Conservation (phyloP, 1,140 invertebrate genomes). For the Cydia amplana region DNA sequence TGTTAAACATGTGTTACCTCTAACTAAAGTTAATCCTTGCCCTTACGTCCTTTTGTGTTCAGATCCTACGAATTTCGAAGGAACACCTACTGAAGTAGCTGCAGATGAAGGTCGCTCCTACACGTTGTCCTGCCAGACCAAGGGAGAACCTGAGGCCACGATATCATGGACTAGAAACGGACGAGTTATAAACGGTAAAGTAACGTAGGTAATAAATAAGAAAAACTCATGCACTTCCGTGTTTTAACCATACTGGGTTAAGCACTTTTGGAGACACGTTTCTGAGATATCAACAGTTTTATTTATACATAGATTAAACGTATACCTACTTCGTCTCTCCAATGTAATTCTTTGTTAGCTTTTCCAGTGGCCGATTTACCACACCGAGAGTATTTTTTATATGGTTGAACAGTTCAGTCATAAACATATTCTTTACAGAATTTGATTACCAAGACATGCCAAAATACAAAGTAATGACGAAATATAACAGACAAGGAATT, state of each 20-base stretch:
- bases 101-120: constrained; percentile 58
- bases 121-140: constrained; percentile 62
- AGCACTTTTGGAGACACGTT: too few species aligned
- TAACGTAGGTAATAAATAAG: background rate
- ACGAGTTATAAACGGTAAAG: constrained; percentile 52
- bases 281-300: too few species aligned
- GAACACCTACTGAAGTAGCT: constrained; percentile 51
- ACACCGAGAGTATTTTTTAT: background rate
- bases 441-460: constrained; percentile 38
- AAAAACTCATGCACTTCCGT: too few species aligned
- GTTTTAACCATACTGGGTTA: too few species aligned
- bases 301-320: background rate
- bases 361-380: background rate
- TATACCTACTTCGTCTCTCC: background rate
- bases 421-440: constrained; percentile 43
- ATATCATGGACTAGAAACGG: constrained; percentile 62
- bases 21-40: background rate
- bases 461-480: constrained; percentile 62
- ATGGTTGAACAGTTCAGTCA: background rate
- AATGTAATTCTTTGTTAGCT: background rate
- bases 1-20: background rate
- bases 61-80: constrained; percentile 61
- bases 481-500: constrained; percentile 62
- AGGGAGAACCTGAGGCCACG: constrained; percentile 63
- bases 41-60: background rate